Evolutionary conservation across 2,888 invertebrate genomes (phyloP).

Genomic region (Gortyna flavago): DNA sequence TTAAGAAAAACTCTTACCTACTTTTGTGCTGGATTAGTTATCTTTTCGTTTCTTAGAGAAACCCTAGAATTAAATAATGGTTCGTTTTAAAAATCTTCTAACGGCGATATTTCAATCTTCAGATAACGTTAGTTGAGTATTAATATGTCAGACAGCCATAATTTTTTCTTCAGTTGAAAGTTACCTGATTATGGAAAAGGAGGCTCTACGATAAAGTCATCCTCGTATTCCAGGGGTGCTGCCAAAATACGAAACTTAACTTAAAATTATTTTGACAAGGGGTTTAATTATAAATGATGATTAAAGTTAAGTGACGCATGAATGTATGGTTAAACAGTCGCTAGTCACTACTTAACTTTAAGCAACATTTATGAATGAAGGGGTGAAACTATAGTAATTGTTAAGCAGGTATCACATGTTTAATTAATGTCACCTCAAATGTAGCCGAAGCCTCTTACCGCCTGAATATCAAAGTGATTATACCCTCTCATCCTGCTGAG

Average conservation of each 20-base stretch:
- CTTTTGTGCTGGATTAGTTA: background rate
- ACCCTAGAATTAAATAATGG: too few species aligned
- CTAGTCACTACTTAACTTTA: background rate
- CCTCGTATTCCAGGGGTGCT: too few species aligned
- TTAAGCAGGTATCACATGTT: conserved; percentile 3
- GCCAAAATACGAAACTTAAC: background rate
- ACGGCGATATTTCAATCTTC: background rate
- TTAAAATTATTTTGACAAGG: background rate
- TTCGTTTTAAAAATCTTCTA: background rate
- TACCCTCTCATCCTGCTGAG: conserved; percentile 30
- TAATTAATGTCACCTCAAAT: conserved; percentile 1
- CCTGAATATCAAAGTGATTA: conserved; percentile 28
- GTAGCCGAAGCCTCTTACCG: background rate
- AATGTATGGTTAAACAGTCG: background rate
- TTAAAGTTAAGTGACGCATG: background rate
- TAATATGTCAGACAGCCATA: background rate
- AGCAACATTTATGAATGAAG: background rate
- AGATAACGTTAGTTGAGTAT: background rate
- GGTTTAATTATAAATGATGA: background rate
- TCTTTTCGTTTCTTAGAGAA: background rate
- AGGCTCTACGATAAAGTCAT: background rate
- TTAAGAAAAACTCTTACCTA: background rate
- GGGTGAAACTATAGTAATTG: background rate
- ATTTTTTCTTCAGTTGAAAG: too few species aligned
- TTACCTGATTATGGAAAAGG: background rate